Percentiles rank a stretch among this genome's conserved stretches.
Evolutionary conservation across 1,140 invertebrate species (phyloP).

Genomic region (Papilio aristodemus): DNA sequence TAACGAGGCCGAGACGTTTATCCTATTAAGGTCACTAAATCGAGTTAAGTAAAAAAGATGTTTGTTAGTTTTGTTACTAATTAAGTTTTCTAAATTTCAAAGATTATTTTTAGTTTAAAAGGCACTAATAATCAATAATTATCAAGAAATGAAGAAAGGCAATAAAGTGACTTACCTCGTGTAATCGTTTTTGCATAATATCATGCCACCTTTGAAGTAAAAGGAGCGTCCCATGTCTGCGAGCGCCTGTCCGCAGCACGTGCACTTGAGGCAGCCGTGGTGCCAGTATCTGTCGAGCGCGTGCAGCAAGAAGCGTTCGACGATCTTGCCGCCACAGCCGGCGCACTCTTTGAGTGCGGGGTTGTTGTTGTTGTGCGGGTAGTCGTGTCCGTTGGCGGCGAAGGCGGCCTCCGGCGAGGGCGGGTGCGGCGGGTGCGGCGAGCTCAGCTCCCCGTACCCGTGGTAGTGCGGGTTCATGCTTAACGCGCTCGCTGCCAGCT

Average conservation of each 20-base stretch:
- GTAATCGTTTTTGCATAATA: slow-evolving; percentile 96
- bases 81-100: too few relatives aligned
- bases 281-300: slow-evolving; percentile 97
- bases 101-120: too few relatives aligned
- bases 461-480: slow-evolving; percentile 87
- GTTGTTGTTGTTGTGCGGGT: slow-evolving; percentile 82
- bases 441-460: slow-evolving; percentile 85
- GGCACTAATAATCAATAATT: too few relatives aligned
- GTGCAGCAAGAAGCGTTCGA: slow-evolving; percentile 92
- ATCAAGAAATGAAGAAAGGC: slow-evolving; percentile 6
- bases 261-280: slow-evolving; percentile 94
- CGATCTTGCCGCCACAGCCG: slow-evolving; percentile 88
- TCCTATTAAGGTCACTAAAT: slow-evolving; percentile 19
- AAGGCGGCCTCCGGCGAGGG: slow-evolving; percentile 83
- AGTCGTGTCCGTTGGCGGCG: slow-evolving; percentile 75
- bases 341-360: slow-evolving; percentile 84
- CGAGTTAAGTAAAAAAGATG: not conserved
- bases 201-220: slow-evolving; percentile 95
- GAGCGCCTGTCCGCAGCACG: slow-evolving; percentile 90
- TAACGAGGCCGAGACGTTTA: slow-evolving; percentile 38
- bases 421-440: slow-evolving; percentile 85
- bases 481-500: slow-evolving; percentile 84
- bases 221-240: slow-evolving; percentile 94
- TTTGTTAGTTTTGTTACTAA: not conserved
- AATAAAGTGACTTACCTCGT: slow-evolving; percentile 86